These are phyloP conservation scores for Watsonalla cultraria DNA, from an alignment of 2,888 invertebrate genomes.

Conservation along the genomic window DNA sequence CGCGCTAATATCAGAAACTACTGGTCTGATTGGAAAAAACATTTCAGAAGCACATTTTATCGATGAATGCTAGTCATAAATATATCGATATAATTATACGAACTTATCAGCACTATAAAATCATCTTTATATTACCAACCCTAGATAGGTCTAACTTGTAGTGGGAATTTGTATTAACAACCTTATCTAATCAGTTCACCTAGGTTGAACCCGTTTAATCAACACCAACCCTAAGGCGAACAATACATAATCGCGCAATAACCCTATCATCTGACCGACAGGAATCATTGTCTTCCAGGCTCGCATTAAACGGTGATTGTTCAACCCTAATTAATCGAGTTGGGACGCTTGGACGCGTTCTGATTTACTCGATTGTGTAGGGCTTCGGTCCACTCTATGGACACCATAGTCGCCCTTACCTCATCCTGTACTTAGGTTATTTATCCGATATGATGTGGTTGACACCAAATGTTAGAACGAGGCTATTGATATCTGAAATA, in stretches of 20 bases:
- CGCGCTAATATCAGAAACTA: too few relatives aligned
- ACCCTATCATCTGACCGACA: conserved; percentile 1
- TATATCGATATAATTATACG: too few relatives aligned
- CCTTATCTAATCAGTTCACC: not conserved
- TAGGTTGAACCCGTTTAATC: not conserved
- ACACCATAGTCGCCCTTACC: too few relatives aligned
- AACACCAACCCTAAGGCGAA: not conserved
- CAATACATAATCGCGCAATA: not conserved
- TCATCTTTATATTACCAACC: not conserved
- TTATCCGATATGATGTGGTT: too few relatives aligned
- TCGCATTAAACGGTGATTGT: conserved; percentile 4
- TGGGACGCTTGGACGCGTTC: not conserved
- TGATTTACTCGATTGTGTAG: not conserved
- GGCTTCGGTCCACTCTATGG: too few relatives aligned
- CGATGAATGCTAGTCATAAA: too few relatives aligned
- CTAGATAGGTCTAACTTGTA: not conserved
- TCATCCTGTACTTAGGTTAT: too few relatives aligned
- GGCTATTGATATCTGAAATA: too few relatives aligned
- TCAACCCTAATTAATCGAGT: conserved; percentile 5
- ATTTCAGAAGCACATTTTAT: too few relatives aligned
- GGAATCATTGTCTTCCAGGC: conserved; percentile 3
- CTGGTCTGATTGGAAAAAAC: too few relatives aligned
- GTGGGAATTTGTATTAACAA: not conserved
- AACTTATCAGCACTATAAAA: too few relatives aligned
- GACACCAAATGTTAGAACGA: too few relatives aligned